Base-by-base conservation (phyloP, 2,113 vertebrate genomes). In the Nyctereutes procyonoides region DNA sequence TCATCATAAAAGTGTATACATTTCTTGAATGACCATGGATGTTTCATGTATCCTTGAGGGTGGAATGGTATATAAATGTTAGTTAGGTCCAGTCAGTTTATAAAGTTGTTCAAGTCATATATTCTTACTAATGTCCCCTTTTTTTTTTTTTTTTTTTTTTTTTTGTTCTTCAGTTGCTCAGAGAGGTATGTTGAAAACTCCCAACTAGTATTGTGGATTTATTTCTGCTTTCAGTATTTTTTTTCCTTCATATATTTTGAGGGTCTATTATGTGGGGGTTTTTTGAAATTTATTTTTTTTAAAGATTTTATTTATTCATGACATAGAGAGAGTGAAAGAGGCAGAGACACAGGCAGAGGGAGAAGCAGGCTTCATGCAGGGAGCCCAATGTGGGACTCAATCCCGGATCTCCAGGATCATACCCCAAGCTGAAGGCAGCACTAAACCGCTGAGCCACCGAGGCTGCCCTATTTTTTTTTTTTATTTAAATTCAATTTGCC, bases 161-260 rank as follows among this genome's bases (percentile, higher is more conserved):
- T 88, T 20, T 93, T 63, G 4, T 83, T 88, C 16, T 38, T 65
- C 56, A 65, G 9, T 26, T 60, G 24, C 35, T 93, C 71, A n/a
- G 35, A 83, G 24, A 58, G 17, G 11, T 90, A 83, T 35, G 65
- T 24, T 89, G 58, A 74, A 92, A 96, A 86, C 28, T 43, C 28
- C 13, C 19, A 74, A 0, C n/a, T 77, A 38, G 32, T 58, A 22
- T 13, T 85, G 26, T 97, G 28, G 8, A 65, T 93, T 92, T 82
- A 24, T 88, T 87, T 73, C 76, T 95, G 32, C 30, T 86, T 87
- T 96, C 58, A 69, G 6, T 62, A 15, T 58, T 58, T 16, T 51
- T 91, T 88, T 93, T 73, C 73, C 17, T 65, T 93, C 24, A 22
- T 90, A 9, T 94, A 28, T 87, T 94, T 92, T 74, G 65, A 69